A percentile compares a stretch with the other conserved stretches of the same genome.
Evolutionary conservation across 2,113 vertebrate genomes (phyloP).

Genomic region (Platycercus adscitus): DNA sequence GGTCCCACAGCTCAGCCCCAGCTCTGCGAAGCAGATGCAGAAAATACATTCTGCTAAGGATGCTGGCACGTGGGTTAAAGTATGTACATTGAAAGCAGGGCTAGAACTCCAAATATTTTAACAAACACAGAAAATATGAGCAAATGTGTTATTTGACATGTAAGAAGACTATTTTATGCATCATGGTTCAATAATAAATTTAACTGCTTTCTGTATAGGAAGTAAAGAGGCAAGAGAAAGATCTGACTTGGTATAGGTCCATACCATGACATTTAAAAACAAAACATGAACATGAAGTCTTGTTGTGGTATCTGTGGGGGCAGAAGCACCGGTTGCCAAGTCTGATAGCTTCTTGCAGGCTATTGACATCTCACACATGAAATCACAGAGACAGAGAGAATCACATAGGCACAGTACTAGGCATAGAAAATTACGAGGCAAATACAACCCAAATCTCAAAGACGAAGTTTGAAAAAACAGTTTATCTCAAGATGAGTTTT

Average conservation of each 20-base stretch:
- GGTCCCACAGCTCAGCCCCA: neutral
- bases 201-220: neutral
- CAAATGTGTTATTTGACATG: neutral
- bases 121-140: conserved; percentile 1
- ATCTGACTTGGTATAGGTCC: neutral
- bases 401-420: fast-evolving
- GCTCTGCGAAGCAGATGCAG: neutral
- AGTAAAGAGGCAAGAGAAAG: neutral
- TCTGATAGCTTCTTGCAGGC: neutral
- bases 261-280: neutral
- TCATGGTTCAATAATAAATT: neutral
- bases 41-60: neutral
- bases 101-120: neutral
- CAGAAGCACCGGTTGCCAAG: neutral
- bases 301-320: neutral
- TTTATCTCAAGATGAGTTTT: neutral
- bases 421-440: neutral
- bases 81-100: neutral
- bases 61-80: neutral
- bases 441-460: neutral
- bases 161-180: neutral
- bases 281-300: neutral
- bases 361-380: neutral
- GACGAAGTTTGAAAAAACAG: neutral
- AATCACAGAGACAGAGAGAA: neutral